phyloP scores from a whole-genome alignment of 2,113 vertebrate genomes.

The Cranoglanis bouderius region DNA sequence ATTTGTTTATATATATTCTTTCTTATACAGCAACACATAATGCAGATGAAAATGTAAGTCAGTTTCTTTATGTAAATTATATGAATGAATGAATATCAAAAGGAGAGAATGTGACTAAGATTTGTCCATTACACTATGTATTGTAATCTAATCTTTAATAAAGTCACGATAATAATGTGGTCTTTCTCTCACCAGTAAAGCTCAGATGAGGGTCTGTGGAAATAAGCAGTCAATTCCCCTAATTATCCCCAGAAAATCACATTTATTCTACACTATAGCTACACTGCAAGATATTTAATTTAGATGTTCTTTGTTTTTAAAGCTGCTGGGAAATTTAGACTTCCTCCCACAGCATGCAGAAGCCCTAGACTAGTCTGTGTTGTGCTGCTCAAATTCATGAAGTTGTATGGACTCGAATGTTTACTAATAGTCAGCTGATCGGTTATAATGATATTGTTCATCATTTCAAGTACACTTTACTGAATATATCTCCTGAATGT shows the following conservation, averaged over 20 bases:
- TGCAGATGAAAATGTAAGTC: not conserved
- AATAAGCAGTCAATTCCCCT: not conserved
- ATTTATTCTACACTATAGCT: not conserved
- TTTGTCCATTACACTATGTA: not conserved
- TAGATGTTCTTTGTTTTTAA: not conserved
- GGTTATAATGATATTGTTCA: not conserved
- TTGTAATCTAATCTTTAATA: too few relatives aligned
- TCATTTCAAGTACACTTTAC: not conserved
- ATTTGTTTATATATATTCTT: not conserved
- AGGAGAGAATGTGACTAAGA: not conserved
- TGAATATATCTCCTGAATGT: not conserved
- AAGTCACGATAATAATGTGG: too few relatives aligned
- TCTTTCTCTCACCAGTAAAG: too few relatives aligned
- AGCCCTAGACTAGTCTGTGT: not conserved
- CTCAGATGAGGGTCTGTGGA: not conserved
- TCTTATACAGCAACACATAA: not conserved
- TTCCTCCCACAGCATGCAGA: not conserved
- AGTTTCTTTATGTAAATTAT: too few relatives aligned
- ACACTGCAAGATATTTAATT: not conserved
- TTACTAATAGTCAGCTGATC: not conserved
- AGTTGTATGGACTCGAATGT: not conserved
- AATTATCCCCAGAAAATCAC: too few relatives aligned
- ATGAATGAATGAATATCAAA: not conserved
- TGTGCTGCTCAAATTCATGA: not conserved
- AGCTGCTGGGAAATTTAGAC: not conserved